These are phyloP conservation scores for Calidris pygmaea DNA, from an alignment of 2,113 vertebrate genomes.

Conservation along the genomic window DNA sequence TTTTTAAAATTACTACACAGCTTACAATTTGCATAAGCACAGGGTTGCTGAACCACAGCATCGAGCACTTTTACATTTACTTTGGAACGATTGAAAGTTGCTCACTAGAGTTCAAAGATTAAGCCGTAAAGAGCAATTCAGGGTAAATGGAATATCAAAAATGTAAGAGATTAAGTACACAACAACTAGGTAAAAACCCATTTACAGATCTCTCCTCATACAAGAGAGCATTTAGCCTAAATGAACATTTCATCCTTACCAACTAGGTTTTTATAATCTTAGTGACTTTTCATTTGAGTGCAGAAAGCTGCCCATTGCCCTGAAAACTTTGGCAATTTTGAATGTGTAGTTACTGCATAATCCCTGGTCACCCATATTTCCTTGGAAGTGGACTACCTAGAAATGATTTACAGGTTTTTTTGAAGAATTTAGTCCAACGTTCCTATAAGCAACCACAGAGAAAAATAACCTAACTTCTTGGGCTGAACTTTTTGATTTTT, in stretches of 20 bases:
- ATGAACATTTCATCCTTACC: neutral
- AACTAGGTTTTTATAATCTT: neutral
- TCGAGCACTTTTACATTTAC: slow-evolving; percentile 12
- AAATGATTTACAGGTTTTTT: slow-evolving; percentile 53
- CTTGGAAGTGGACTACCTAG: slow-evolving; percentile 7
- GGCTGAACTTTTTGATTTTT: neutral
- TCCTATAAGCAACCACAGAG: neutral
- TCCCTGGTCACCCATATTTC: neutral
- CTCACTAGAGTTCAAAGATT: slow-evolving; percentile 50
- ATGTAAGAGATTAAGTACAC: neutral
- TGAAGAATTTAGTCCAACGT: neutral
- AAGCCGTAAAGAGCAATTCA: slow-evolving; percentile 24
- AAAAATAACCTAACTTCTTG: neutral
- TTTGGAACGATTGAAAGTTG: slow-evolving; percentile 5
- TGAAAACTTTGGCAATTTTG: neutral
- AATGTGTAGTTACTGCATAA: neutral
- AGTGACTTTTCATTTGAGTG: neutral
- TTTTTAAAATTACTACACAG: slow-evolving; percentile 56
- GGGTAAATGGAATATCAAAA: slow-evolving; percentile 16
- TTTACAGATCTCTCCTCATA: neutral
- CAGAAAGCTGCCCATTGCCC: neutral
- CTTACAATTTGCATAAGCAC: slow-evolving; percentile 52
- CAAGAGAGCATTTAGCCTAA: neutral
- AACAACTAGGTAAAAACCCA: slow-evolving; percentile 11
- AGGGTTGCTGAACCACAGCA: slow-evolving; percentile 22